phyloP scores from a whole-genome alignment of 2,113 vertebrate genomes.

The Phrynosoma blainvillii region DNA sequence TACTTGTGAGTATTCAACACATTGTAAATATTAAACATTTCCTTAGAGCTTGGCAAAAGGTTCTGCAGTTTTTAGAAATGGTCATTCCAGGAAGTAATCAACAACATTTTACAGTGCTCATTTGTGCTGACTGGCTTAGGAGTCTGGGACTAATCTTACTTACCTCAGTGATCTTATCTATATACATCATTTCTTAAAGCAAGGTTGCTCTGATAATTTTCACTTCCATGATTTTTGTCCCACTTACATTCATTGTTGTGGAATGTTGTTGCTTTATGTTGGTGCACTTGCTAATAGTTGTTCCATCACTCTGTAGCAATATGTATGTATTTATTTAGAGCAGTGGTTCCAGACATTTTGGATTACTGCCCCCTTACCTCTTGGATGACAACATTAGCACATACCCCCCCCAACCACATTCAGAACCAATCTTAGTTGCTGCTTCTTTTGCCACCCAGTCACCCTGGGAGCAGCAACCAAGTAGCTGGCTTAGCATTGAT shows the following conservation, averaged over 20 bases:
- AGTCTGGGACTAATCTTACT: neutral
- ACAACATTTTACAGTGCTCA: neutral
- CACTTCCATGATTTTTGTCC: neutral
- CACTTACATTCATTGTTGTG: neutral
- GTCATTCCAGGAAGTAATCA: neutral
- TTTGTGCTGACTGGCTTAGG: neutral
- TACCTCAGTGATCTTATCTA: neutral
- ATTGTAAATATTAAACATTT: neutral
- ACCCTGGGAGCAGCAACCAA: too few species aligned
- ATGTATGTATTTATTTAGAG: too few species aligned
- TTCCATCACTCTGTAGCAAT: neutral
- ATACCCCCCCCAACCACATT: too few species aligned
- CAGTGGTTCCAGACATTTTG: too few species aligned
- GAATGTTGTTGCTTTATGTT: neutral
- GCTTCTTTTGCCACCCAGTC: too few species aligned
- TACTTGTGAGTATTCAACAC: conserved; percentile 83
- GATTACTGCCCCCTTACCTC: too few species aligned
- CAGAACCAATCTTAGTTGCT: too few species aligned
- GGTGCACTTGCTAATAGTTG: neutral
- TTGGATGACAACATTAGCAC: too few species aligned
- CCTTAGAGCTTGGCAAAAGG: neutral
- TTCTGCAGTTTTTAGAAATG: neutral
- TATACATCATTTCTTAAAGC: neutral
- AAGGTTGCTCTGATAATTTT: neutral
- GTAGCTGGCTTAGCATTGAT: too few species aligned